Evolutionary conservation across 2,113 vertebrate genomes (phyloP).

Genomic region (Nibea coibor): DNA sequence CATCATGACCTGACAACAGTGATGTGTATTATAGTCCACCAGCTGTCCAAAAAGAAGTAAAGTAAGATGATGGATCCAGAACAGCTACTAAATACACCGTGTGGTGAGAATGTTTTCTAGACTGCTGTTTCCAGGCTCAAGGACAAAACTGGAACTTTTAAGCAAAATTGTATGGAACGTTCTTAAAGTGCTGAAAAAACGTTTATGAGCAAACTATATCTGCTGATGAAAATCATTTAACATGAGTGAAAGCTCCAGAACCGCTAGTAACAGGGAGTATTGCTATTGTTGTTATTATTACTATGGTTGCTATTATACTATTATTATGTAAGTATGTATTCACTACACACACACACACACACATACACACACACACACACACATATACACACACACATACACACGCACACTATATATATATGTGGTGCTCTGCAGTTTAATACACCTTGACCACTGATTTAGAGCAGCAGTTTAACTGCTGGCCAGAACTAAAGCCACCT

Average conservation of each 20-base stretch:
- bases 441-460: background rate
- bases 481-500: background rate
- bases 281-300: too few relatives aligned
- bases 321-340: too few relatives aligned
- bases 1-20: background rate
- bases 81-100: too few relatives aligned
- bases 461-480: background rate
- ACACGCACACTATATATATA: too few relatives aligned
- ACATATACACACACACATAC: too few relatives aligned
- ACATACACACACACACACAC: too few relatives aligned
- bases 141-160: background rate
- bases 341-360: too few relatives aligned
- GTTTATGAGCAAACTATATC: background rate
- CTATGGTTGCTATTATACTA: too few relatives aligned
- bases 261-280: background rate
- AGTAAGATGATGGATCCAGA: background rate
- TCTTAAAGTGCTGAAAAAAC: background rate
- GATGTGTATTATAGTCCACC: background rate
- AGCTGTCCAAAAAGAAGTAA: background rate
- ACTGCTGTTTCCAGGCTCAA: background rate
- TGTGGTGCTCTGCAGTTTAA: background rate
- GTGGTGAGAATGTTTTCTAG: background rate
- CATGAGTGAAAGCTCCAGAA: background rate
- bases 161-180: background rate
- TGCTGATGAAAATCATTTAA: background rate